Conservation (phyloP, 2,888 invertebrate species). For the Prionchulus punctatus region DNA sequence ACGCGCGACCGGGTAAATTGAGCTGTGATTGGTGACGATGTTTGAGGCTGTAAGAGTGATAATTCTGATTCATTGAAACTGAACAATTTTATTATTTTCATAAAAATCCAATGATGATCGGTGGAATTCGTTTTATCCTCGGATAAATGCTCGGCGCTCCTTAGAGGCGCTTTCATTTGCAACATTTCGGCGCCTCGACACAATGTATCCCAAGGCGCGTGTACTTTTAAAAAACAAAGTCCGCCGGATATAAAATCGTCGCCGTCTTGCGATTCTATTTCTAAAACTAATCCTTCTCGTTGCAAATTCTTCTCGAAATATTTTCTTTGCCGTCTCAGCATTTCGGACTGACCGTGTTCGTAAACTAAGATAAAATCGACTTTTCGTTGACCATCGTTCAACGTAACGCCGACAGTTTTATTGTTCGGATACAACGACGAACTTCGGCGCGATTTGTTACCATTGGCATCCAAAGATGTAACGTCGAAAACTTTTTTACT, state of each 20-base stretch:
- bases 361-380: background rate
- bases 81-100: too few species aligned
- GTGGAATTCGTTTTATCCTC: too few species aligned
- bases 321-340: slow-evolving; percentile 3
- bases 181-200: slow-evolving; percentile 9
- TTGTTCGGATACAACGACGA: too few species aligned
- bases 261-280: too few species aligned
- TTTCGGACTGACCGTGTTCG: background rate
- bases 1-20: slow-evolving; percentile 52
- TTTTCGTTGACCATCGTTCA: background rate
- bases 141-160: background rate
- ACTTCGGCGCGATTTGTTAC: too few species aligned
- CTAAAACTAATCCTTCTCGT: slow-evolving; percentile 9
- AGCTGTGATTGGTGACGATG: slow-evolving; percentile 59
- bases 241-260: too few species aligned
- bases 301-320: slow-evolving; percentile 10
- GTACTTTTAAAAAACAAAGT: slow-evolving; percentile 10
- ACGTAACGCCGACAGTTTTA: too few species aligned
- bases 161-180: slow-evolving; percentile 9
- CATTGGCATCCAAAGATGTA: too few species aligned
- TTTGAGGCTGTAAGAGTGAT: too few species aligned
- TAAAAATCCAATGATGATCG: too few species aligned
- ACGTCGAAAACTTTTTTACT: too few species aligned
- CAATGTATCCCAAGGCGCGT: slow-evolving; percentile 10
- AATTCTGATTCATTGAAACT: too few species aligned